Evolutionary conservation across 2,888 invertebrate species (phyloP), one percentile per base, ranked within the genome.

Genomic region (Lepidochitona cinerea): DNA sequence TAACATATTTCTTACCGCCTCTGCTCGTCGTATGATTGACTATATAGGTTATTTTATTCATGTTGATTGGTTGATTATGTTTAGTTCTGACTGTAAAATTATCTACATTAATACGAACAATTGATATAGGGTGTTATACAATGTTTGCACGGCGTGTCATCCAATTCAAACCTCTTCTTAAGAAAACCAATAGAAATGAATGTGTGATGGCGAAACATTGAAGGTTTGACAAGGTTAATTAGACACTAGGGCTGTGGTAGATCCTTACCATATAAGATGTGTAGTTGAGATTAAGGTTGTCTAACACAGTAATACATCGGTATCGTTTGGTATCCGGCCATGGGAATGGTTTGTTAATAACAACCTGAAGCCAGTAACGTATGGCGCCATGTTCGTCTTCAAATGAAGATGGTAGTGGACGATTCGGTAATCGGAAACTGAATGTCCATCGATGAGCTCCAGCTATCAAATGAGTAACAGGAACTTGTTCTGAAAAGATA

Each of bases 301-400:
- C 74, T 14, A 81, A 65, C 9, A 81, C 79, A 35, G 83, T 83
- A 49, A 83, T 76, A n/a, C 54, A 33, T 7, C 71, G 72, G 74
- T 75, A 75, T 54, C 78, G 73, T 36, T 64, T 73, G 49, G 76
- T 65, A 70, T 81, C 76, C 66, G 76, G 71, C 66, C 74, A 70
- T 35, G 78, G 76, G 36, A 81, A 72, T 6, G 83, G 81, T 49
- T 78, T 77, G 71, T 79, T 76, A 49, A 83, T 77, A 67, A 80
- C 75, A 3, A 80, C 64, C 32, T 59, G 73, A 35, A 83, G 41
- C 78, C 79, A 83, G 71, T 80, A 83, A 29, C 81, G 49, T n/a
- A 79, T 74, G n/a, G 81, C 79, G 4, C 83, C 83, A 29, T 75
- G 54, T 29, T 71, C 52, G 0, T 81, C 83, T 59, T 83, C 82